Base-by-base conservation (phyloP, 1,140 invertebrate species). In the Agrilus planipennis region DNA sequence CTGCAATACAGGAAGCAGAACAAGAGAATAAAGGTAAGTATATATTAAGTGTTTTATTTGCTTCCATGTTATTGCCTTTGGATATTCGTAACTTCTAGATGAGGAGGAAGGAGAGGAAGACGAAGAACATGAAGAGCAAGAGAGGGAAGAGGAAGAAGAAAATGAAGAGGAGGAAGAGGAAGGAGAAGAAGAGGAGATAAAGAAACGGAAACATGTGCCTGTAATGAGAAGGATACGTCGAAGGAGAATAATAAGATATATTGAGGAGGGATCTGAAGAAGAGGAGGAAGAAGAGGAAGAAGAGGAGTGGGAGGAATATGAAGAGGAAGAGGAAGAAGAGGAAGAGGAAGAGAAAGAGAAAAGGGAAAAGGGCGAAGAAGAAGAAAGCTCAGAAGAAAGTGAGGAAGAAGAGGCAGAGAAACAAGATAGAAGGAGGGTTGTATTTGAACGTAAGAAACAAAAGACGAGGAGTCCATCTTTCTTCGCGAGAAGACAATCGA, bases 111-210 rank as follows among this genome's bases (percentile, higher is more conserved):
- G 20, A 39, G 37, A 28, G 11, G 25, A 19, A 0, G 37, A 39
- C 18, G n/a, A 3, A 29, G 16, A 3, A 18, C 9, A n/a, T 9
- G 37, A 29, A 19, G 25, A 10, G 6, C 12, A 17, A 11, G 25
- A 28, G n/a, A 14, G 20, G 12, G 16, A 20, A 34, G 32, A 17
- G 19, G 23, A 20, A 12, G 18, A 19, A 12, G 23, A 12, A 15
- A 20, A 14, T 12, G 34, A 35, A 22, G 34, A 35, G 16, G 34
- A 22, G 2, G 34, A 27, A 3, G 37, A 39, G 30, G 25, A 29
- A 16, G 25, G 15, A 18, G 15, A 10, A 15, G 25, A 10, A 7
- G 28, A 29, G 15, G 28, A n/a, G n/a, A n/a, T n/a, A n/a, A n/a
- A n/a, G n/a, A n/a, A n/a, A n/a, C n/a, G n/a, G n/a, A n/a, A n/a